Evolutionary conservation across 2,113 vertebrate species (phyloP).

Genomic region (Actenoides hombroni): DNA sequence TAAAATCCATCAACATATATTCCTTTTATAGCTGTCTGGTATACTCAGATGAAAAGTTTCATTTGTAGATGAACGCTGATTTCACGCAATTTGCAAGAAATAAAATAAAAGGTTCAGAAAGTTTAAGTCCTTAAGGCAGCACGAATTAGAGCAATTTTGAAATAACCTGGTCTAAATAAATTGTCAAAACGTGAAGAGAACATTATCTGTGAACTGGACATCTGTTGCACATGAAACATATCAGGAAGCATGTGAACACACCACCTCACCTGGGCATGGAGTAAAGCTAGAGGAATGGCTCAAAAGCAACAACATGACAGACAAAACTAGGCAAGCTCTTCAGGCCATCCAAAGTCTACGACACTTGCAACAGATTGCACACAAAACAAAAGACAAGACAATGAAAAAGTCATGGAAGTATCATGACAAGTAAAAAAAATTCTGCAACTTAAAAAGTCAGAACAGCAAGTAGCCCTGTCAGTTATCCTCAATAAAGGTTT

Average conservation of each 20-base stretch:
- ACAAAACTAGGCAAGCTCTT: background rate
- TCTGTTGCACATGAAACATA: background rate
- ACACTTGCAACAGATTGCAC: background rate
- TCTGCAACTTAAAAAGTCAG: background rate
- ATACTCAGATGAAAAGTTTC: background rate
- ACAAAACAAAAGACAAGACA: background rate
- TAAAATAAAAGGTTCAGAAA: background rate
- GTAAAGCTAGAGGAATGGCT: background rate
- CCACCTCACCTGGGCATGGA: rapidly evolving
- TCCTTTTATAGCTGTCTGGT: background rate
- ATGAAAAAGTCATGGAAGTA: background rate
- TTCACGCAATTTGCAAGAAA: background rate
- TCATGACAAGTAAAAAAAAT: background rate
- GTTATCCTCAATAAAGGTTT: background rate
- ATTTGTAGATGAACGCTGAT: background rate
- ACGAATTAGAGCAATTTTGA: background rate
- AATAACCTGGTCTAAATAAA: background rate
- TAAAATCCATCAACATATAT: background rate
- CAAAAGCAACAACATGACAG: background rate
- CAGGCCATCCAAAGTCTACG: background rate
- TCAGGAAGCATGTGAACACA: background rate
- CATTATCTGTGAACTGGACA: background rate
- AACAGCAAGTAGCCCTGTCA: background rate
- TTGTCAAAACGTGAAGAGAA: background rate
- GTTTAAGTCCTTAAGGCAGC: background rate